Evolutionary conservation across 2,113 vertebrate species (phyloP).

Genomic region (Tragelaphus buxtoni): DNA sequence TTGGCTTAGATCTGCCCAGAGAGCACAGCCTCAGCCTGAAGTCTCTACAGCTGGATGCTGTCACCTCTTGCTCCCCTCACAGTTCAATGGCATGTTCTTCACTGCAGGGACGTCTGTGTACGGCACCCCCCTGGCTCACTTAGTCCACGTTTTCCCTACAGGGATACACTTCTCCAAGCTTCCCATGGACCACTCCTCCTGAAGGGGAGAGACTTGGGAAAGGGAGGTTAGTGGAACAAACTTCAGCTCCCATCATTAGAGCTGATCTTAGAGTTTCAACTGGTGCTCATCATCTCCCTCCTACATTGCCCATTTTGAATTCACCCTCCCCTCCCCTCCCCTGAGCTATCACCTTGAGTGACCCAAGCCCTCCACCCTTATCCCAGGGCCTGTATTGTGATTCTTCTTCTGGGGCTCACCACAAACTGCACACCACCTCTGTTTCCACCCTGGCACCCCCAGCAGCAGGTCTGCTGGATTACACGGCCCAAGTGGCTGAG

Average conservation of each 20-base stretch:
- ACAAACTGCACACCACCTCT: neutral
- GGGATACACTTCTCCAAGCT: neutral
- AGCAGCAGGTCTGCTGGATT: too few relatives aligned
- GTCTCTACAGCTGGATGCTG: neutral
- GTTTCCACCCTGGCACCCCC: too few relatives aligned
- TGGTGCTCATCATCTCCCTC: neutral
- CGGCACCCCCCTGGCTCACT: fast-evolving
- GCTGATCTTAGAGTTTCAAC: neutral
- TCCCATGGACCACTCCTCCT: neutral
- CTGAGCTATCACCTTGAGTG: neutral
- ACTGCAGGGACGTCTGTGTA: neutral
- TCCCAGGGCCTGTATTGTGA: neutral
- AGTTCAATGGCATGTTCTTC: neutral
- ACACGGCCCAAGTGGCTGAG: too few relatives aligned
- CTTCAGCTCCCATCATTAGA: neutral
- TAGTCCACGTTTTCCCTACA: neutral
- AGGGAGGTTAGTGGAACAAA: neutral
- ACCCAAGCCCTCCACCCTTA: neutral
- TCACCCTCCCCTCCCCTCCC: too few relatives aligned
- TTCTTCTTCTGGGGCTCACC: neutral
- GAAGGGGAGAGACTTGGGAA: neutral
- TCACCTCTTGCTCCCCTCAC: neutral
- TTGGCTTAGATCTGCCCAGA: neutral
- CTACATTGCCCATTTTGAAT: neutral
- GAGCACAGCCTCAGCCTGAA: neutral